Conservation (phyloP, 2,113 vertebrate species). For the Craseonycteris thonglongyai region DNA sequence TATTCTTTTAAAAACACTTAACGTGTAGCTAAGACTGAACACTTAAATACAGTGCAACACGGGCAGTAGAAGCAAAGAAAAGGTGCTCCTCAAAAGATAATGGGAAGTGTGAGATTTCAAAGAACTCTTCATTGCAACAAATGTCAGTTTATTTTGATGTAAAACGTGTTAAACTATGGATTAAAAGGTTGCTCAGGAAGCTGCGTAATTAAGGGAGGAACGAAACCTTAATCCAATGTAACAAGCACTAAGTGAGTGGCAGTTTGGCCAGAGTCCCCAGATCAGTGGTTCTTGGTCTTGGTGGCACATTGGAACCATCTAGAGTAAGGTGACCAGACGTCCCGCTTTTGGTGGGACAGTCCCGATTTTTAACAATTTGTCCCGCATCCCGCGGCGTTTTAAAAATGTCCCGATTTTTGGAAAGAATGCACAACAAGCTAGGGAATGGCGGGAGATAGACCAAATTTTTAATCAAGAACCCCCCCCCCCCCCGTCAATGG, state of each 20-base stretch:
- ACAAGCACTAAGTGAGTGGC: not conserved
- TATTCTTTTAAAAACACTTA: not conserved
- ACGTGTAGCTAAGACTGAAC: not conserved
- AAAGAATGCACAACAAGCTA: no score
- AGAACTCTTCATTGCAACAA: not conserved
- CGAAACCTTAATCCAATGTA: not conserved
- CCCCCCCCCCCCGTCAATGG: no score
- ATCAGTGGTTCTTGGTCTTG: not conserved
- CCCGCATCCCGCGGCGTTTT: no score
- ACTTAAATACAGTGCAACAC: not conserved
- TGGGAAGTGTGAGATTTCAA: slow-evolving; percentile 27
- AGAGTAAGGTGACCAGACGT: no score
- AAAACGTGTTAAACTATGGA: not conserved
- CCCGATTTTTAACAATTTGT: no score
- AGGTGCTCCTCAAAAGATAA: not conserved
- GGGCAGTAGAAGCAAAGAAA: not conserved
- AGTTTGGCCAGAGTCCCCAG: not conserved
- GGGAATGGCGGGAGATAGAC: no score
- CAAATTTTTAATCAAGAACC: no score
- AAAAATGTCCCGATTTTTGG: no score
- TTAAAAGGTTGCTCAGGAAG: slow-evolving; percentile 5
- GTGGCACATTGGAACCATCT: not conserved
- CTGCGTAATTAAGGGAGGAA: not conserved
- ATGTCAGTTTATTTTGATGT: not conserved
- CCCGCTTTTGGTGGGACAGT: no score